Evolutionary conservation across 2,888 invertebrate genomes (phyloP).

Genomic region (Noctua pronuba): DNA sequence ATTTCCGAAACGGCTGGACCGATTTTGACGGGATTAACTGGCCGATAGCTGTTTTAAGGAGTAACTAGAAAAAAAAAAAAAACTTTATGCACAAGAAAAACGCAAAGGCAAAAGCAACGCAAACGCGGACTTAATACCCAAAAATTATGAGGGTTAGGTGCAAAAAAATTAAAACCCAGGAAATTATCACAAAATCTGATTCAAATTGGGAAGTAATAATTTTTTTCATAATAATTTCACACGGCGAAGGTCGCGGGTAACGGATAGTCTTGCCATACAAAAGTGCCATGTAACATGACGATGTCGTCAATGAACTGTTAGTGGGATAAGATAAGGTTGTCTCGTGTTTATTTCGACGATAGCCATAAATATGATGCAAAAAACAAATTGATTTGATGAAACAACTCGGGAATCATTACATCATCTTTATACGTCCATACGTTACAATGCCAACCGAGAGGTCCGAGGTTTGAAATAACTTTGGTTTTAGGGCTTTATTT

Average conservation of each 20-base stretch:
- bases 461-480: conserved; percentile 8
- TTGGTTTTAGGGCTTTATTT: conserved; percentile 1
- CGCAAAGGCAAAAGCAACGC: no score
- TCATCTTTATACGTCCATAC: background rate
- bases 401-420: background rate
- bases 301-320: conserved; percentile 14
- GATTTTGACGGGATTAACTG: background rate
- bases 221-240: background rate
- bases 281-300: background rate
- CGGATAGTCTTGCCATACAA: background rate
- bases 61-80: background rate
- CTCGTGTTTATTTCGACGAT: conserved; percentile 4
- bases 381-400: conserved; percentile 7
- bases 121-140: no score
- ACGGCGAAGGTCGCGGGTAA: background rate
- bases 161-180: background rate
- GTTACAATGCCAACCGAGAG: background rate
- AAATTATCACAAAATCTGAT: background rate
- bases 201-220: no score
- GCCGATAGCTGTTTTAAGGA: background rate
- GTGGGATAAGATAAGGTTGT: conserved; percentile 13
- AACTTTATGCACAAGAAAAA: no score
- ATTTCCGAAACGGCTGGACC: background rate
- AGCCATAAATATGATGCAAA: conserved; percentile 15
- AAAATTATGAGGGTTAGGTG: background rate